phyloP scores from a whole-genome alignment of 2,797 vertebrate genomes.

The Mus caroli region DNA sequence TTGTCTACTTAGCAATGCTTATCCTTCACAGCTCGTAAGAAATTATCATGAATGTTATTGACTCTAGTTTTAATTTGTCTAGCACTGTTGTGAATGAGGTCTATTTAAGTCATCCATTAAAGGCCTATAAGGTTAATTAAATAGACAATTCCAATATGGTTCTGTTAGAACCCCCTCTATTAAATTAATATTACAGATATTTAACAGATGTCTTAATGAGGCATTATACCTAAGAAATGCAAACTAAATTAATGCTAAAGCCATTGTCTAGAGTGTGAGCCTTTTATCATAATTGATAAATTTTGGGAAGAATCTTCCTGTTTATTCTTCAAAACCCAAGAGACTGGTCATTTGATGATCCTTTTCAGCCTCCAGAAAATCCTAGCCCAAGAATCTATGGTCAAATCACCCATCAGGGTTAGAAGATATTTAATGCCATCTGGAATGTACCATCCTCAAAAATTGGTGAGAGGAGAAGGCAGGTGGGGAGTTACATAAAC shows the following conservation, averaged over 20 bases:
- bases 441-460: background rate
- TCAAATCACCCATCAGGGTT: background rate
- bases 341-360: constrained; percentile 18
- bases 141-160: constrained; percentile 85
- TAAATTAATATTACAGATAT: constrained; percentile 88
- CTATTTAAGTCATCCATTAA: constrained; percentile 87
- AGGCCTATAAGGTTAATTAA: constrained; percentile 88
- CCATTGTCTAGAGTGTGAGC: constrained; percentile 80
- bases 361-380: background rate
- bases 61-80: constrained; percentile 85
- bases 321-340: constrained; percentile 66
- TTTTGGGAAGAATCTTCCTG: constrained; percentile 15
- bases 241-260: constrained; percentile 83
- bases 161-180: constrained; percentile 85
- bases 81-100: constrained; percentile 84
- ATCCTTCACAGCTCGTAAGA: constrained; percentile 85
- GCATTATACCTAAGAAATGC: constrained; percentile 82
- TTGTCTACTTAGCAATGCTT: constrained; percentile 39
- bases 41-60: constrained; percentile 78
- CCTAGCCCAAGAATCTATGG: background rate
- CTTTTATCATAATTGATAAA: constrained; percentile 79
- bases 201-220: constrained; percentile 90
- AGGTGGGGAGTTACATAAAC: background rate
- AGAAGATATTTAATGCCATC: background rate
- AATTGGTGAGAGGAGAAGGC: background rate